Conservation (phyloP, 2,797 vertebrate species). For the Cyprinodon diabolis region DNA sequence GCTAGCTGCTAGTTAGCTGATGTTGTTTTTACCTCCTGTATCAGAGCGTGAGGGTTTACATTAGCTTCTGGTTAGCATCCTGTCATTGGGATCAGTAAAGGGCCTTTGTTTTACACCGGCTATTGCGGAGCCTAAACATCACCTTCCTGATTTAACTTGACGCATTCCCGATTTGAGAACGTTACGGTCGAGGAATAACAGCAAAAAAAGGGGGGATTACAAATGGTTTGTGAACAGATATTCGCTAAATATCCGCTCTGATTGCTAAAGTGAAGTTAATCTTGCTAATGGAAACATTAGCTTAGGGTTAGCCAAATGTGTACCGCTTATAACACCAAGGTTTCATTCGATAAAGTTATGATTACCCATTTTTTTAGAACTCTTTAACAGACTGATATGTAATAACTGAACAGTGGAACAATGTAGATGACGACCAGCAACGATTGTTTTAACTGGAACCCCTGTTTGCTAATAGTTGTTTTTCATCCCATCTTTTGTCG, state of each 20-base stretch:
- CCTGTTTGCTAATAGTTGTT: conserved; percentile 41
- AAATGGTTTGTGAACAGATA: conserved; percentile 16
- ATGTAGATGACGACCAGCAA: conserved; percentile 26
- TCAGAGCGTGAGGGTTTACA: conserved; percentile 49
- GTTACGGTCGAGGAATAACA: neutral
- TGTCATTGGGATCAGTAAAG: conserved; percentile 47
- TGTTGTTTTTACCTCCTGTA: conserved; percentile 61
- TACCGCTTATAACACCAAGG: neutral
- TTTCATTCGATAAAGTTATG: neutral
- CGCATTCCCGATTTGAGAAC: conserved; percentile 12
- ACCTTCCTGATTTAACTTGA: conserved; percentile 26
- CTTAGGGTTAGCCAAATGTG: conserved; percentile 32
- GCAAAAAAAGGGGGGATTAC: neutral
- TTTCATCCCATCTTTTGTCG: neutral
- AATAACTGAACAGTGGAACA: neutral
- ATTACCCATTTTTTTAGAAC: too few species aligned
- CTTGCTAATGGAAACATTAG: conserved; percentile 44
- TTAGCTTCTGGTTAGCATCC: conserved; percentile 70
- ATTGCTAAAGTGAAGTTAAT: conserved; percentile 61
- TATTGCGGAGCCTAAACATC: conserved; percentile 25
- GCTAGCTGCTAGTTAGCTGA: conserved; percentile 71
- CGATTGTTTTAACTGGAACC: conserved; percentile 47
- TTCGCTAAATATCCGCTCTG: conserved; percentile 53
- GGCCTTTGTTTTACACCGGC: conserved; percentile 70
- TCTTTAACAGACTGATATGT: neutral